Base-by-base conservation (phyloP, 1,140 invertebrate species). In the Marisa cornuarietis region DNA sequence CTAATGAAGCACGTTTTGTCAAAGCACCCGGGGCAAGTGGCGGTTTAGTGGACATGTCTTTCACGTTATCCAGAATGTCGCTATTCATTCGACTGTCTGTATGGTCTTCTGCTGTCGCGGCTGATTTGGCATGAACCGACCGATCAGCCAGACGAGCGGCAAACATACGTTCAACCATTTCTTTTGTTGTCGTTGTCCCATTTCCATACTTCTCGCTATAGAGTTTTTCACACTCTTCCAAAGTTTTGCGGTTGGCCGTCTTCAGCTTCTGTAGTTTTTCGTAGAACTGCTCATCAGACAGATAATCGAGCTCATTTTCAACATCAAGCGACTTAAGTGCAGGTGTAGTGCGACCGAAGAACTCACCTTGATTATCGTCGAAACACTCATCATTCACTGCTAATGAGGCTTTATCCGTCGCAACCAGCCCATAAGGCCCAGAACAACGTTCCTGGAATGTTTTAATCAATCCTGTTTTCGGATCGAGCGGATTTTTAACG, bases 271-370 rank as follows among this genome's bases (percentile, higher is more conserved):
- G 72, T 16, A 91, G 79, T 80, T 86, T 90, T 52, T 86, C 73
- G 81, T 90, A 91, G 83, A 91, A 91, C 79, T 90, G 85, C 10
- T 88, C 88, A 78, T 87, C 89, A 2, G 85, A 79, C 49, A 89
- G 76, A 71, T 83, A 84, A 51, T 83, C 72, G 42, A 87, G 80
- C 49, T 89, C 79, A 18, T 76, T 63, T 31, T 81, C 78, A 51
- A 81, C 62, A 54, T 84, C 72, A 61, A 62, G 65, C 58, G 77
- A 24, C 26, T n/a, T 42, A 20, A 20, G 65, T n/a, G 63, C 66
- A 42, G 42, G 58, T 22, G 42, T 13, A 4, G 22, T n/a, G 51
- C 42, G 58, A 18, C 20, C 58, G 9, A 24, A 22, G 42, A 65
- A 52, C 31, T 20, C 51, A 74, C 14, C 51, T 49, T 72, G 31